Evolutionary conservation across 2,888 invertebrate genomes (phyloP), one percentile per base, ranked within the genome.

Genomic region (Apeira syringaria): DNA sequence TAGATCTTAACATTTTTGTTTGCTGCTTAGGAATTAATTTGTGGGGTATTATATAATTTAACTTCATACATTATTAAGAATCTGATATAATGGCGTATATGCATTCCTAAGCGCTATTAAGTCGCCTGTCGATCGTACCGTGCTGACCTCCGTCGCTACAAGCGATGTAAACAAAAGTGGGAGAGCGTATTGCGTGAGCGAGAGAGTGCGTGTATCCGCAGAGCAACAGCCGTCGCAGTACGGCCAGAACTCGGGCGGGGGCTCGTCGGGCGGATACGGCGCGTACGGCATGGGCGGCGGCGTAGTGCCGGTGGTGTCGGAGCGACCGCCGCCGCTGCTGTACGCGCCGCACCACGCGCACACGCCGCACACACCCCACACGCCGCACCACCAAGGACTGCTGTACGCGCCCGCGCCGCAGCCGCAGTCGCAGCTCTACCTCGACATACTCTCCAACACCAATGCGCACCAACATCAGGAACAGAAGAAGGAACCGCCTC

Each of bases 281-380:
- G 74, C 74, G 12, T 89, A 88, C 64, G 88, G 88, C 74, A 71
- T n/a, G n/a, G n/a, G n/a, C n/a, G n/a, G n/a, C n/a, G n/a, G n/a
- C n/a, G n/a, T 80, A 10, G 83, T 83, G n/a, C 80, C 84, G 29
- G 50, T 80, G 43, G 85, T 83, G 6, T 76, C 74, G 0, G 87
- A 88, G 50, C 68, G 87, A 0, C 82, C 87, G 1, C 88, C 88
- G 0, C 86, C 88, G 0, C 53, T 90, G 9, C 50, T 89, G 47
- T 90, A 88, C 65, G 80, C 80, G 9, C 79, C 80, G 9, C 84
- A 85, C 41, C 80, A 82, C 50, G 79, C 83, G 43, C 82, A 80
- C 5, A 80, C 84, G 54, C 80, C 80, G 34, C 86, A 83, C 51
- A 74, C 82, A 0, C 80, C 81, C 1, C 78, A 79, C 40, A 71